phyloP scores from a whole-genome alignment of 2,888 invertebrate species.

The Rhagonycha fulva region DNA sequence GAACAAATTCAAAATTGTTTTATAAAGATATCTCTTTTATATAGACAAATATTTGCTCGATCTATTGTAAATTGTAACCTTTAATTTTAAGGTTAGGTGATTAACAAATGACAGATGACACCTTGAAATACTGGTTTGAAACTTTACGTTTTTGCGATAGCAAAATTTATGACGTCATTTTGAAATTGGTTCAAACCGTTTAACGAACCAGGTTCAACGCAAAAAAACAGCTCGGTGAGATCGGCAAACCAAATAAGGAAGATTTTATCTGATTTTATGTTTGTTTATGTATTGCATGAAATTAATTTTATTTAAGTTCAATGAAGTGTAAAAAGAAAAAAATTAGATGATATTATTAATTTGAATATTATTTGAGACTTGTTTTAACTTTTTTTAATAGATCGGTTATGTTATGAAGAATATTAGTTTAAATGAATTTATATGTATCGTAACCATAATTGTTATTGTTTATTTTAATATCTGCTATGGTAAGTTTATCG shows the following conservation, averaged over 20 bases:
- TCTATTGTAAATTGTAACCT: no score
- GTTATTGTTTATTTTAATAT: conserved; percentile 13
- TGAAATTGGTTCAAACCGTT: no score
- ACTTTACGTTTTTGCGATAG: no score
- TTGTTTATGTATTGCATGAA: conserved; percentile 19
- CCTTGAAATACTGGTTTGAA: no score
- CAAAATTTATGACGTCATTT: no score
- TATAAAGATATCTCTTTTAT: no score
- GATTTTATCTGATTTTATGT: conserved; percentile 19
- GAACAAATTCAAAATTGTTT: no score
- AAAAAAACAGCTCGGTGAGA: no score
- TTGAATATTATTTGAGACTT: conserved; percentile 3
- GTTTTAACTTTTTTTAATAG: conserved; percentile 7
- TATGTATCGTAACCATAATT: conserved; percentile 23
- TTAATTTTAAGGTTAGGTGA: no score
- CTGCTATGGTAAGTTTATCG: conserved; percentile 13
- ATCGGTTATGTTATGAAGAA: conserved; percentile 27
- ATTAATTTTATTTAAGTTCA: conserved; percentile 17
- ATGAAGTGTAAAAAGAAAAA: conserved; percentile 22
- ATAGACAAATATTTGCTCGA: no score
- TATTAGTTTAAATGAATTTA: conserved; percentile 27
- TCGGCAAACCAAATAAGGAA: not conserved
- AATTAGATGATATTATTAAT: conserved; percentile 14
- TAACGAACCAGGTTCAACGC: no score
- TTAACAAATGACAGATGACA: no score